Base-by-base conservation (phyloP, 2,888 invertebrate species). In the Chrysodeixis includens region DNA sequence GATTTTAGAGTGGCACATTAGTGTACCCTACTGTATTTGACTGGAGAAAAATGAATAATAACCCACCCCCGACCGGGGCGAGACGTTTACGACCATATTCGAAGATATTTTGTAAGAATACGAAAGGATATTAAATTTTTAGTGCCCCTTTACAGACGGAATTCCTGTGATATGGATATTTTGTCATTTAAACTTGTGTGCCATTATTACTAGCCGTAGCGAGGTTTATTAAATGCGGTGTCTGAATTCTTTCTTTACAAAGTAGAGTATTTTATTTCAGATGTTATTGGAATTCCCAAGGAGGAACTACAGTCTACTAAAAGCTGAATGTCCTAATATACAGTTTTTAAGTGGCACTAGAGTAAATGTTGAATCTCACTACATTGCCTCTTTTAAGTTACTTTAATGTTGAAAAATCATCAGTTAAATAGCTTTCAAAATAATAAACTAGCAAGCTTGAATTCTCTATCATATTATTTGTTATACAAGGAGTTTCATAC, bases 11-110 rank as follows among this genome's bases (percentile, higher is more conserved):
- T 92, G 90, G 89, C 89, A 93, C 92, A 94, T 94, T 95, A 93
- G 93, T 88, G 89, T 81, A 82, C 90, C 90, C 92, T 88, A 87
- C 88, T 88, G 90, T 81, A 82, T 90, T 90, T 88, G 90, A 90
- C 86, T 90, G 86, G 88, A 89, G 91, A 91, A 92, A 93, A 93
- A 93, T 94, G 94, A 93, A 92, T 93, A 92, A 93, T 92, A 91
- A 87, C 91, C 86, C 85, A 88, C 89, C 85, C 80, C 66, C 72
- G 71, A 65, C 55, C 78, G 87, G 86, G 83, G 82, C 77, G 74
- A 69, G 44, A 74, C 56, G 82, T 92, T 91, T 89, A 91, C 87
- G 90, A 89, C 83, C 87, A 89, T 89, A 90, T 90, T 91, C 85
- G 81, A 90, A 90, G 90, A 90, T 87, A 83, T 88, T 87, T 83